Evolutionary conservation across 2,113 vertebrate species (phyloP), one percentile per base, ranked within the genome.

Genomic region (Tauraco erythrolophus): DNA sequence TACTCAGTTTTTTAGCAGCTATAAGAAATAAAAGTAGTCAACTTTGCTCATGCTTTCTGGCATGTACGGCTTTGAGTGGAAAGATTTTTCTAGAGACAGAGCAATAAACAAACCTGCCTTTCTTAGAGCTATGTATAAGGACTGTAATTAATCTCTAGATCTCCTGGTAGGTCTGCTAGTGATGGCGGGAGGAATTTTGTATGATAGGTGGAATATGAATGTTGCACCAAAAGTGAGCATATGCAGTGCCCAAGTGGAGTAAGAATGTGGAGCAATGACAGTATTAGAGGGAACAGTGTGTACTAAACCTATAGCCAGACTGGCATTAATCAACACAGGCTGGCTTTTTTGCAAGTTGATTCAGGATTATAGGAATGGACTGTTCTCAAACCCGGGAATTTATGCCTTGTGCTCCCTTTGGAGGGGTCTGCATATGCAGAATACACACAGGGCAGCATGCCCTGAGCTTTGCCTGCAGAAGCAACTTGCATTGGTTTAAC

Each of bases 401-500:
- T 95, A 65, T 57, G 65, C n/a, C 57, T 43, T 71, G 64, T 89
- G 21, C 46, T 86, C 61, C 21, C 27, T 68, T 95, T 89, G 74
- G 77, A 95, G 54, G 39, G 91, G n/a, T 39, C 43, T 87, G 43
- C 51, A 84, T 70, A 62, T 62, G 30, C 31, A 74, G 72, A 74
- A 74, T 81, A 94, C 84, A 50, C n/a, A n/a, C 48, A 90, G 95
- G 92, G 72, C 93, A 94, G 14, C 39, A 57, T 68, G 71, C 37
- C 76, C 96, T 74, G 58, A 92, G 39, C 60, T 84, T 78, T 93
- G 35, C 33, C 69, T 80, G 25, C 41, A 66, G 46, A 72, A 77
- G 41, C 25, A 74, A 66, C 43, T 48, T 81, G 18, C 56, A 14
- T 70, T 54, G 64, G 6, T 92, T 84, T 84, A 62, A 84, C n/a